Percentiles rank a stretch among this genome's conserved stretches.
Conservation (phyloP, 64 coral and sea anemone genomes). For the Montipora efflorescens region DNA sequence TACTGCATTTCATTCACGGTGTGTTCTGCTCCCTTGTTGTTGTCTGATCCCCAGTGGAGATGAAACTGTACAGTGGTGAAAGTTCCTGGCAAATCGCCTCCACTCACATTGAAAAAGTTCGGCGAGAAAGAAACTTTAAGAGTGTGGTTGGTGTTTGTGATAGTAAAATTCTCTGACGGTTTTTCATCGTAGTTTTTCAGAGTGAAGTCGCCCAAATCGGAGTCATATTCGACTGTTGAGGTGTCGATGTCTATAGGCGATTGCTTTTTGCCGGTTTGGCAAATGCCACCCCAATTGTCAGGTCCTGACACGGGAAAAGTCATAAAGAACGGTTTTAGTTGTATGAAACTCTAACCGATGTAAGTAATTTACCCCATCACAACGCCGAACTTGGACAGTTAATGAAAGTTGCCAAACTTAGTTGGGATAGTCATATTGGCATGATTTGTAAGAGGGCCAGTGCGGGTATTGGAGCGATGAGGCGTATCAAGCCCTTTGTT, state of each 20-base stretch:
- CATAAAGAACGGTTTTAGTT: too few relatives aligned
- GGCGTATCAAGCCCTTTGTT: too few relatives aligned
- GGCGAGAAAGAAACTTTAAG: background rate
- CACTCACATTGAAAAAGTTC: background rate
- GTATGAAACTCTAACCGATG: too few relatives aligned
- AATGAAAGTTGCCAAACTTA: too few relatives aligned
- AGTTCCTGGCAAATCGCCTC: conserved; percentile 1
- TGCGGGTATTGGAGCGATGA: too few relatives aligned
- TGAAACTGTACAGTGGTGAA: conserved; percentile 28
- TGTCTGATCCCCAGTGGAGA: conserved; percentile 36
- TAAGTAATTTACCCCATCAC: too few relatives aligned
- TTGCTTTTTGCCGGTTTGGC: background rate
- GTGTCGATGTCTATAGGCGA: conserved; percentile 10
- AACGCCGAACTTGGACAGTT: too few relatives aligned
- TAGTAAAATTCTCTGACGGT: background rate
- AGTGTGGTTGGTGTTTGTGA: conserved; percentile 10
- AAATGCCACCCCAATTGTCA: background rate
- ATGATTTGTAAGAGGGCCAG: too few relatives aligned
- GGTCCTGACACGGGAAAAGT: background rate
- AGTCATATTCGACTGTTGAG: background rate
- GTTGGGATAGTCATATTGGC: too few relatives aligned
- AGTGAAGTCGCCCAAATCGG: background rate
- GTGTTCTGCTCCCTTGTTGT: conserved; percentile 42
- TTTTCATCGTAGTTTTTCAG: background rate
- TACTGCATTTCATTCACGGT: background rate